Evolutionary conservation across 2,113 vertebrate species (phyloP).

Genomic region (Setophaga petechia): DNA sequence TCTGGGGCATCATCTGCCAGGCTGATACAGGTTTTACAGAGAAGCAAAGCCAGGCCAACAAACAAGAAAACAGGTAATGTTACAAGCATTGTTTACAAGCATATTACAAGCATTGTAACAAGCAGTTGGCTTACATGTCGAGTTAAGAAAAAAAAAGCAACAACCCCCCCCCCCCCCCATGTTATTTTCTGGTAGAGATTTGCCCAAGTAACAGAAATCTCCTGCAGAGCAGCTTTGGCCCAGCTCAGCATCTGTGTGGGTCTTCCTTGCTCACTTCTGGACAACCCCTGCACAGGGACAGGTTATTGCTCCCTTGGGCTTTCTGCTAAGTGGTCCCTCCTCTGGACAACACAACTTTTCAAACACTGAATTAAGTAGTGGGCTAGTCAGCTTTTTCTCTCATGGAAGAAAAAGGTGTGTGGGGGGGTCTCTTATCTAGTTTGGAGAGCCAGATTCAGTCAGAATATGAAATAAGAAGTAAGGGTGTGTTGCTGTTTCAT

Average conservation of each 20-base stretch:
- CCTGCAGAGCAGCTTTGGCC: background rate
- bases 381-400: background rate
- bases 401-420: background rate
- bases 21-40: background rate
- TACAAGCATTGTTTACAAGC: too few relatives aligned
- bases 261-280: background rate
- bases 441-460: background rate
- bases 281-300: accelerated
- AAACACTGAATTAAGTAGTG: background rate
- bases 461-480: background rate
- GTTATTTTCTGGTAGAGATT: background rate
- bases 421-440: accelerated
- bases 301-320: background rate
- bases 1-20: background rate
- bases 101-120: too few relatives aligned
- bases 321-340: background rate
- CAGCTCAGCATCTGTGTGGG: background rate
- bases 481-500: background rate
- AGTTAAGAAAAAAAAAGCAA: background rate
- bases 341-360: background rate
- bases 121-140: background rate
- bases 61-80: background rate
- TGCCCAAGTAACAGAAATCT: background rate
- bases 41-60: background rate
- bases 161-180: too few relatives aligned